Conservation (phyloP, 2,113 vertebrate genomes). For the Crotalus helleri region DNA sequence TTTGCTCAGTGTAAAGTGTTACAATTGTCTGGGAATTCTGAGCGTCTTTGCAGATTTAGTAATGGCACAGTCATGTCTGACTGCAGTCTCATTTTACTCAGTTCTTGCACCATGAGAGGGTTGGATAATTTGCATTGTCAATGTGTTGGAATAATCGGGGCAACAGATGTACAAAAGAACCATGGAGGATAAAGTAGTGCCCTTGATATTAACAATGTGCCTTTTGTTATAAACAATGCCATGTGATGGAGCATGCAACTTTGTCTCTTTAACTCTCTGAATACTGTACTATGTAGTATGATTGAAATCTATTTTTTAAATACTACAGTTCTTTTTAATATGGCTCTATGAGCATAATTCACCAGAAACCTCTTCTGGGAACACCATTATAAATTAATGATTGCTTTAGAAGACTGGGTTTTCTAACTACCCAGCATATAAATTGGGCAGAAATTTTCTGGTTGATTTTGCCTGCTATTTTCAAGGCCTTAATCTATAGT, state of each 20-base stretch:
- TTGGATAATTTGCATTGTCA: constrained; percentile 56
- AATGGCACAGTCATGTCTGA: constrained; percentile 66
- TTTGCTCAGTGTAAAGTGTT: constrained; percentile 72
- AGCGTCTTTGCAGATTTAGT: constrained; percentile 71
- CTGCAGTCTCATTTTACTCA: constrained; percentile 71
- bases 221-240: constrained; percentile 83
- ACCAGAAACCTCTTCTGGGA: neutral
- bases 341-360: constrained; percentile 37
- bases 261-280: constrained; percentile 73
- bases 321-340: constrained; percentile 68
- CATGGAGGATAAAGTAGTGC: constrained; percentile 74
- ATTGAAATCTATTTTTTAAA: constrained; percentile 64
- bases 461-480: constrained; percentile 38
- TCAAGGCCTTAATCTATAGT: constrained; percentile 70
- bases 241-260: constrained; percentile 68
- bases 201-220: constrained; percentile 89
- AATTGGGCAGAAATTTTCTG: neutral
- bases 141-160: constrained; percentile 54
- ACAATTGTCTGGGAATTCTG: constrained; percentile 68
- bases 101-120: constrained; percentile 63
- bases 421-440: neutral
- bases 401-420: neutral
- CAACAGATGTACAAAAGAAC: constrained; percentile 63
- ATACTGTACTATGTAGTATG: constrained; percentile 49
- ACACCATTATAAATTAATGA: neutral